Evolutionary conservation across 2,888 invertebrate species (phyloP), one percentile per base, ranked within the genome.

Genomic region (Cryptocheilus praepositus): DNA sequence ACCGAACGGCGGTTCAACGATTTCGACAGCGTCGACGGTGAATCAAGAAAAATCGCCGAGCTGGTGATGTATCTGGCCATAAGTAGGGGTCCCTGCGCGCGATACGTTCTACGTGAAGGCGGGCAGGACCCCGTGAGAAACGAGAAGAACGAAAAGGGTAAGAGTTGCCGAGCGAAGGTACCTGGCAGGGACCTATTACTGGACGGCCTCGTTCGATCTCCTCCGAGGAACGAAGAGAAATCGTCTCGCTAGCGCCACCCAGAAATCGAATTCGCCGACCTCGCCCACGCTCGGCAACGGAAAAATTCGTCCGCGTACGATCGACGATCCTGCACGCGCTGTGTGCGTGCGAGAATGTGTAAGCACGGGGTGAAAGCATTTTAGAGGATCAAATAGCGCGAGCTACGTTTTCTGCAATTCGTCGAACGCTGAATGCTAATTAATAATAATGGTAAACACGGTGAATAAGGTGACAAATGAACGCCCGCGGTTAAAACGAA

Each of bases 181-280:
- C 65, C 44, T 36, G 58, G 44, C 51, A 45, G 46, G 52, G 63
- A 67, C 22, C 67, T 59, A 74, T 74, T 74, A 67, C 59, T 61
- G 65, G 60, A 70, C 67, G 64, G 64, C 8, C 36, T 11, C 36
- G 11, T 60, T 67, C 69, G 69, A 70, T 67, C 54, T 70, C 52
- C 60, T 5, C 45, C 43, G 18, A 51, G 56, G 44, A 43, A 75
- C 61, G 58, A 64, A 59, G 71, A 67, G 57, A 59, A 75, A 69
- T 65, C 60, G 46, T 49, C 18, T 25, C 44, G 21, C 49, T 16
- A 2, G 36, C 36, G 36, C 36, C 13, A 11, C 11, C 36, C 36
- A 36, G 8, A 11, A 36, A 36, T 36, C 36, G 36, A 36, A 36
- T 36, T 11, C 13, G 8, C 11, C 36, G 36, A 36, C 36, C 7